These are phyloP conservation scores for Cephus pygmeus DNA, from an alignment of 2,888 invertebrate genomes.

Conservation along the genomic window DNA sequence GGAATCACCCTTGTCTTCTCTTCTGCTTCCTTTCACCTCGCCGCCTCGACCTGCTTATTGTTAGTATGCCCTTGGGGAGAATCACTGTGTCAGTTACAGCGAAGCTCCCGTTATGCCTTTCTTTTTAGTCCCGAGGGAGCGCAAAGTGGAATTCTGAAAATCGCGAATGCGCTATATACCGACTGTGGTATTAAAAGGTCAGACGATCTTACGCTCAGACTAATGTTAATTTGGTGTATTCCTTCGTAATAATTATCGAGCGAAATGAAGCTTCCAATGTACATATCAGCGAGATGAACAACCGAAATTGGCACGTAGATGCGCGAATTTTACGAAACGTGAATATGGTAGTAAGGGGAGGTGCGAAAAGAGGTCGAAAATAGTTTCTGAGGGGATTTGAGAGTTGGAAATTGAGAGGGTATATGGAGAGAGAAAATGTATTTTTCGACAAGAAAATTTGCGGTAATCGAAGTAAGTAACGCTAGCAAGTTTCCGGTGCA, in stretches of 20 bases:
- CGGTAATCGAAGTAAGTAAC: neutral
- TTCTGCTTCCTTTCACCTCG: neutral
- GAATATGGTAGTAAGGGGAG: neutral
- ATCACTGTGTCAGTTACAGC: slow-evolving; percentile 34
- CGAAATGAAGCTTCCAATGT: neutral
- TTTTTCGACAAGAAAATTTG: neutral
- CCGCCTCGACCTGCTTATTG: neutral
- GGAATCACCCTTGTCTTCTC: neutral
- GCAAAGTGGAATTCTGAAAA: slow-evolving; percentile 26
- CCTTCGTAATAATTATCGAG: neutral
- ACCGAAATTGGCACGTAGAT: neutral
- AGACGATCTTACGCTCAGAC: neutral
- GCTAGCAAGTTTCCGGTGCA: neutral
- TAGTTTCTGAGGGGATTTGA: neutral
- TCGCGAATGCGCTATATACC: neutral
- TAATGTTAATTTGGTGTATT: neutral
- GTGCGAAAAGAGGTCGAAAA: neutral
- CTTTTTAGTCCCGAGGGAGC: slow-evolving; percentile 23
- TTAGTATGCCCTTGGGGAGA: slow-evolving; percentile 24
- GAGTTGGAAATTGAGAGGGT: neutral
- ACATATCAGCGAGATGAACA: neutral
- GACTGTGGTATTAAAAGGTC: neutral
- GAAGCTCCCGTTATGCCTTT: slow-evolving; percentile 27
- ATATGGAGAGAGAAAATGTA: neutral
- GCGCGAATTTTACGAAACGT: neutral